Conservation (phyloP, 1,140 invertebrate genomes). For the Drosophila bocki region DNA sequence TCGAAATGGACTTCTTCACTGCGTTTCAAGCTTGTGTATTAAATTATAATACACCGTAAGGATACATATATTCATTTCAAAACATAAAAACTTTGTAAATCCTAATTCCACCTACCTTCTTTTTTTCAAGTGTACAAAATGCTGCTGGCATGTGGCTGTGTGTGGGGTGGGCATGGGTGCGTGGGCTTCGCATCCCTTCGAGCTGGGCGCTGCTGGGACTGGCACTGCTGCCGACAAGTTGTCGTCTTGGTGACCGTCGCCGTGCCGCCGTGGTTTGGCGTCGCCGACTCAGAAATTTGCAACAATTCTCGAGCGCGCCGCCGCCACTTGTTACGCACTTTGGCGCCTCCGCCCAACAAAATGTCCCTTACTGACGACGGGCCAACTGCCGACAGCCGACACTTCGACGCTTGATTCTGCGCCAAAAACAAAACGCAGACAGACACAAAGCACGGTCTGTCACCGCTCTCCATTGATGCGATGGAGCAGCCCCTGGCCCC, state of each 20-base stretch:
- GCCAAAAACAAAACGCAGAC: conserved; percentile 44
- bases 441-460: conserved; percentile 24
- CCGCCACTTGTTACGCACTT: conserved; percentile 80
- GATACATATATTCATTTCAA: too few species aligned
- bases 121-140: conserved; percentile 28
- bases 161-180: conserved; percentile 18
- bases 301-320: conserved; percentile 68
- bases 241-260: conserved; percentile 72
- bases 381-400: conserved; percentile 40
- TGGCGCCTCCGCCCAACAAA: conserved; percentile 62
- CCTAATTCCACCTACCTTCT: too few species aligned
- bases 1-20: too few species aligned
- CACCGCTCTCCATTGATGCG: conserved; percentile 14
- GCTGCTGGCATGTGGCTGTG: neutral
- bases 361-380: conserved; percentile 20
- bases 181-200: conserved; percentile 52
- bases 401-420: conserved; percentile 50
- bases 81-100: neutral
- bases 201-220: conserved; percentile 43
- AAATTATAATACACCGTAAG: too few species aligned
- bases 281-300: conserved; percentile 60
- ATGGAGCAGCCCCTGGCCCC: conserved; percentile 5
- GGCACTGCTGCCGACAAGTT: conserved; percentile 71
- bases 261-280: conserved; percentile 48
- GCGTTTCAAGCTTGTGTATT: too few species aligned